Conservation (phyloP, 2,888 invertebrate species). For the Flexamia atlantica region DNA sequence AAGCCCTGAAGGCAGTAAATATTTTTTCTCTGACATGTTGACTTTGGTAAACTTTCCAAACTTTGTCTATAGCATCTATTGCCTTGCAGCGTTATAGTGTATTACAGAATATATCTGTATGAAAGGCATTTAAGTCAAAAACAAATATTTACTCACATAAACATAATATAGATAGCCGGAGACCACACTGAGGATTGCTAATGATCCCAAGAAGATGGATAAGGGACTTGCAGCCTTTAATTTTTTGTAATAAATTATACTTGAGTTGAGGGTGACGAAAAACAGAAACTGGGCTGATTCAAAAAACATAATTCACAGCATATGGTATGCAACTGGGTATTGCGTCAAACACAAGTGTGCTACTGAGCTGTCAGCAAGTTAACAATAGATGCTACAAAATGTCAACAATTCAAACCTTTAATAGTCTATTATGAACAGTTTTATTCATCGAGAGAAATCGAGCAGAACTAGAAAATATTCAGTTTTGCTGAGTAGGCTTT, state of each 20-base stretch:
- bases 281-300: neutral
- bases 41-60: no score
- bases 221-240: neutral
- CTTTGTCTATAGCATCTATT: no score
- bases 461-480: no score
- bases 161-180: neutral
- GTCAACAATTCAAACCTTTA: neutral
- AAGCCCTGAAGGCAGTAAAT: no score
- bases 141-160: slow-evolving; percentile 6
- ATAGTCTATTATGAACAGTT: neutral
- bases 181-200: neutral
- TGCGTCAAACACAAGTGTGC: neutral
- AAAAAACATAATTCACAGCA: neutral
- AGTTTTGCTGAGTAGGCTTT: no score
- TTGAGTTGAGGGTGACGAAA: neutral
- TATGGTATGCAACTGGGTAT: neutral
- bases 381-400: neutral
- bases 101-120: no score
- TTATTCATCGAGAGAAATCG: no score
- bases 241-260: neutral
- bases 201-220: neutral
- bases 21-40: no score
- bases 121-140: neutral
- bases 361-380: neutral
- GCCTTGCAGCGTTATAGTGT: no score